Conservation (phyloP, 2,888 invertebrate species). For the Phanerotoma sp. region DNA sequence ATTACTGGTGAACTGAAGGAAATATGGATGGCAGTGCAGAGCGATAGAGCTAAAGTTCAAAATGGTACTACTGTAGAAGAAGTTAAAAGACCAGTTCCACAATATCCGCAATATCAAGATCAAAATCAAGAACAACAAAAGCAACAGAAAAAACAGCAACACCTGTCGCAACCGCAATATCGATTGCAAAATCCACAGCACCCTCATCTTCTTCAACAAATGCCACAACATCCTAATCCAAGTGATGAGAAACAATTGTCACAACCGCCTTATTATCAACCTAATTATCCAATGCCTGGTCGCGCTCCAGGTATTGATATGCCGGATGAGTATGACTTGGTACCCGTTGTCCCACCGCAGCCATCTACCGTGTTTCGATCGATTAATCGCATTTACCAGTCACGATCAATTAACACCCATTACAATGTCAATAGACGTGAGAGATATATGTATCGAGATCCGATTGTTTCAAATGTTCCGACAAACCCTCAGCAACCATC, state of each 20-base stretch:
- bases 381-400: constrained; percentile 41
- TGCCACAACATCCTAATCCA: constrained; percentile 27
- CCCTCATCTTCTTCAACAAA: constrained; percentile 23
- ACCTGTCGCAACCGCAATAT: constrained; percentile 22
- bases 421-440: constrained; percentile 36
- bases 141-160: constrained; percentile 28
- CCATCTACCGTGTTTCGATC: constrained; percentile 33
- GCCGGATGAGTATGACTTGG: constrained; percentile 34
- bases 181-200: constrained; percentile 27
- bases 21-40: constrained; percentile 72
- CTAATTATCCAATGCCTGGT: constrained; percentile 21
- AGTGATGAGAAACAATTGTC: constrained; percentile 20
- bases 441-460: constrained; percentile 30
- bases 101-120: constrained; percentile 39
- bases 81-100: constrained; percentile 37
- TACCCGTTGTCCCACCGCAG: constrained; percentile 37
- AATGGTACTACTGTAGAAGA: constrained; percentile 55
- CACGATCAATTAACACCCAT: constrained; percentile 34
- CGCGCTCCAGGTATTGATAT: constrained; percentile 33
- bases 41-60: constrained; percentile 61
- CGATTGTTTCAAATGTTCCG: constrained; percentile 26
- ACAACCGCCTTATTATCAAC: constrained; percentile 37
- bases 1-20: constrained; percentile 73
- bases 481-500: constrained; percentile 39
- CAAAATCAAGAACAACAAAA: constrained; percentile 28